Percentiles rank a stretch among this genome's conserved stretches.
phyloP scores from a whole-genome alignment of 2,888 invertebrate species.

The Oxystoma pomonae region DNA sequence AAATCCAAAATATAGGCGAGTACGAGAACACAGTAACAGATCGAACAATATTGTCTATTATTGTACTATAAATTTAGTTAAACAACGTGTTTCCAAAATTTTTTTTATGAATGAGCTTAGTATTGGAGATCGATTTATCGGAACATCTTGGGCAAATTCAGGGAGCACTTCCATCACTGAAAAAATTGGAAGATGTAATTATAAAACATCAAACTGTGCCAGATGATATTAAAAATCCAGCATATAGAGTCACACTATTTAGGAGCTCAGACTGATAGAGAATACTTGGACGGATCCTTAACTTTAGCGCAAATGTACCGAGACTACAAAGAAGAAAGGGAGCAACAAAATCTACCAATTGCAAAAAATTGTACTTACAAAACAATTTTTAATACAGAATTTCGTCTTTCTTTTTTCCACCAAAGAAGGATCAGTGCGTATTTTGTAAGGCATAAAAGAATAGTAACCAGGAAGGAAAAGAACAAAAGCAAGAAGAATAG shows the following conservation, averaged over 20 bases:
- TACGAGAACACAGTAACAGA: not conserved
- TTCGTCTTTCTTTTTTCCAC: conserved; percentile 7
- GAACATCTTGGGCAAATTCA: conserved; percentile 1
- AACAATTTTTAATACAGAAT: conserved; percentile 6
- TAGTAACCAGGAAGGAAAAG: not conserved
- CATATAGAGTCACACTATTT: conserved; percentile 8
- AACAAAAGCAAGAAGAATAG: not conserved
- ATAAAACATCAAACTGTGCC: not conserved
- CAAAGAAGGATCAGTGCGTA: conserved; percentile 10
- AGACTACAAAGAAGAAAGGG: not conserved
- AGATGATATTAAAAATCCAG: conserved; percentile 5
- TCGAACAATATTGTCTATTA: not conserved
- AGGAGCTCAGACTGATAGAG: conserved; percentile 7
- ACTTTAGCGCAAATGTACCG: not conserved
- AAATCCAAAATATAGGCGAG: not conserved
- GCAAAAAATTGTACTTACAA: not conserved
- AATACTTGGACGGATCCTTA: conserved; percentile 3
- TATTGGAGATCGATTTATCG: conserved; percentile 3
- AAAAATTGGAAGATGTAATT: not conserved
- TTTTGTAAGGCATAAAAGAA: not conserved
- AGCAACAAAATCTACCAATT: not conserved
- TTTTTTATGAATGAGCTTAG: conserved; percentile 10
- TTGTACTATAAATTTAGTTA: not conserved
- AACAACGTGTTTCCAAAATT: conserved; percentile 9
- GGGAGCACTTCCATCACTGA: not conserved